Percentiles rank a stretch among this genome's conserved stretches.
Conservation (phyloP, 2,797 vertebrate species). For the Sorex maritimensis region DNA sequence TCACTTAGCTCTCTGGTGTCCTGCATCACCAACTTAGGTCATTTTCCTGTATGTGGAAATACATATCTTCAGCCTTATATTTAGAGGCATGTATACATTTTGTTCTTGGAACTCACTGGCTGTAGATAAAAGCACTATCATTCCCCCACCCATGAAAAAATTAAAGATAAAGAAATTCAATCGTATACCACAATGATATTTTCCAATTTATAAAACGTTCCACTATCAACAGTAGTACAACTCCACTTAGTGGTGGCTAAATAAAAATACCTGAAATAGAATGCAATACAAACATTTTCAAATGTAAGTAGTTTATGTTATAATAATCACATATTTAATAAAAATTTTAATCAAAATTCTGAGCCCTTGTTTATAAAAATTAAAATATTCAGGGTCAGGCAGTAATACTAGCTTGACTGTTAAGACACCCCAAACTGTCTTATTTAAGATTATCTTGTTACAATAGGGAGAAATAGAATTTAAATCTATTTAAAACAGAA, state of each 20-base stretch:
- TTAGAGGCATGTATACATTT: neutral
- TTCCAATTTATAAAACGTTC: conserved; percentile 40
- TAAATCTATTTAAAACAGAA: conserved; percentile 42
- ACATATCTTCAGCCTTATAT: neutral
- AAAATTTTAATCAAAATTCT: conserved; percentile 50
- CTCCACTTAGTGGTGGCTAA: conserved; percentile 48
- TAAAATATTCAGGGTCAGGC: neutral
- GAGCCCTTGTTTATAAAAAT: conserved; percentile 4
- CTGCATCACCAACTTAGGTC: neutral
- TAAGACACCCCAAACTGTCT: conserved; percentile 2
- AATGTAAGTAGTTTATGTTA: conserved; percentile 25
- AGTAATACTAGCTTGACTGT: neutral
- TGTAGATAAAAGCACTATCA: neutral
- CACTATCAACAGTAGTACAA: conserved; percentile 3
- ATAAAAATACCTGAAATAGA: conserved; percentile 21
- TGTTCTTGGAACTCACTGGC: neutral
- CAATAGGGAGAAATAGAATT: conserved; percentile 51
- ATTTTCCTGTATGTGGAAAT: neutral
- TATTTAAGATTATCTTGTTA: conserved; percentile 56
- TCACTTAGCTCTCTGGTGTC: neutral
- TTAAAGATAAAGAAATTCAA: neutral
- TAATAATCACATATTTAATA: conserved; percentile 52
- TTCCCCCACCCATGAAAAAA: neutral
- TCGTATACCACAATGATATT: neutral
- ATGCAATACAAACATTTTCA: conserved; percentile 23